Conservation (phyloP, 2,113 vertebrate species). For the Istiophorus platypterus region DNA sequence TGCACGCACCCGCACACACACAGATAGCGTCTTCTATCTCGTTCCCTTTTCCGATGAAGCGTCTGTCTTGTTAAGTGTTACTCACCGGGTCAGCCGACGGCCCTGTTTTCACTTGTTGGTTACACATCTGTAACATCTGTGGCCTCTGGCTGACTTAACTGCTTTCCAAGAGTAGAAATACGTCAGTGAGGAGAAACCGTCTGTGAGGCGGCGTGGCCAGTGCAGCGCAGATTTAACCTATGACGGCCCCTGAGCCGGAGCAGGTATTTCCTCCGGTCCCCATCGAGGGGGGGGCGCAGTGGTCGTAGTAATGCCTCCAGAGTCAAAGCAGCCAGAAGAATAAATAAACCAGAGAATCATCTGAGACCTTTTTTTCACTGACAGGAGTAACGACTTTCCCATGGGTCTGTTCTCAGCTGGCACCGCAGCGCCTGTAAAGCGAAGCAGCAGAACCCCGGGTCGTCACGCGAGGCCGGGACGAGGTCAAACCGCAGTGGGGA, state of each 20-base stretch:
- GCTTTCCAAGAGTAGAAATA: no score
- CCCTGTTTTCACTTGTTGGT: no score
- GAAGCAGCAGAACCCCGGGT: constrained; percentile 54
- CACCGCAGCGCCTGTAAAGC: constrained; percentile 63
- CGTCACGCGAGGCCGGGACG: constrained; percentile 62
- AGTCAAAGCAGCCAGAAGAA: not conserved
- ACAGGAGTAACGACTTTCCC: constrained; percentile 46
- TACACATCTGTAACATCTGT: no score
- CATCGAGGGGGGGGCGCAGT: not conserved
- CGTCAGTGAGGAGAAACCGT: no score
- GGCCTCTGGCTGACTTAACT: no score
- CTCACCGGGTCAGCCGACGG: no score
- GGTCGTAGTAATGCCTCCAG: no score
- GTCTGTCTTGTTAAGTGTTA: no score
- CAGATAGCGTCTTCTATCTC: no score
- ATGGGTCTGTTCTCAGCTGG: constrained; percentile 60
- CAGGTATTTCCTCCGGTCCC: constrained; percentile 24
- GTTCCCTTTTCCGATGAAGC: no score
- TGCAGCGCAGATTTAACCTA: no score
- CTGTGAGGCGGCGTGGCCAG: no score
- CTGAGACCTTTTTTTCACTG: constrained; percentile 36
- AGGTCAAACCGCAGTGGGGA: not conserved
- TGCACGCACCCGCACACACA: not conserved
- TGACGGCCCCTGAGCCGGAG: not conserved
- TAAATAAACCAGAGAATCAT: constrained; percentile 21